Evolutionary conservation across 2,888 invertebrate species (phyloP), one percentile per base, ranked within the genome.

Genomic region (Aphrophora alni): DNA sequence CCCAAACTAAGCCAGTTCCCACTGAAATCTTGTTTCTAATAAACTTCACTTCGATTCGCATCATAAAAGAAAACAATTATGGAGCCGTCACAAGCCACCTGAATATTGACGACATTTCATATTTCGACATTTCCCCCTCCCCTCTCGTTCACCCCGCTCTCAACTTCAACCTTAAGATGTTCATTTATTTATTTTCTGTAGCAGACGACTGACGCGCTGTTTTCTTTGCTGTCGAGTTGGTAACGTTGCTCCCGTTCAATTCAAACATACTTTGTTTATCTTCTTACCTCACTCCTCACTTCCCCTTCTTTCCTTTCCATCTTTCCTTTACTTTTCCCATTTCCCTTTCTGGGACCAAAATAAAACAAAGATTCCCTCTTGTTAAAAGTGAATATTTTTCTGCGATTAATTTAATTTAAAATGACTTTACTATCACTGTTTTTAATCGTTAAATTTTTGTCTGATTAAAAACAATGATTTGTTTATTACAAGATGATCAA

Each of bases 121-220:
- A 59, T 59, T 59, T 59, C 21, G 44, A 28, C 38, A 21, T 38
- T 17, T 17, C 27, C 33, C 14, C 38, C 28, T 75, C 51, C 68
- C 44, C 73, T 81, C 79, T 44, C 73, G 25, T 74, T 77, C n/a
- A n/a, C 80, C 21, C 59, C 59, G 1, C 59, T 21, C 10, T 59
- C 59, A 59, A 59, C 59, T 59, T 59, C 21, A 21, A n/a, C 59
- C 59, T 59, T n/a, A 59, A 59, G 59, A 59, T 59, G 59, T 59
- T 59, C 59, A 59, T 59, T 59, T 59, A 59, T 59, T 59, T 59
- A 59, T 59, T 59, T 59, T 59, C 59, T 59, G 59, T 59, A 12
- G 59, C 12, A 21, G 44, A 59, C 59, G n/a, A 59, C 59, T 59
- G 59, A 59, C 59, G 59, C 59, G 4, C 59, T 59, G 59, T 59